Evolutionary conservation across 2,797 vertebrate genomes (phyloP).

Genomic region (Amblyraja radiata): DNA sequence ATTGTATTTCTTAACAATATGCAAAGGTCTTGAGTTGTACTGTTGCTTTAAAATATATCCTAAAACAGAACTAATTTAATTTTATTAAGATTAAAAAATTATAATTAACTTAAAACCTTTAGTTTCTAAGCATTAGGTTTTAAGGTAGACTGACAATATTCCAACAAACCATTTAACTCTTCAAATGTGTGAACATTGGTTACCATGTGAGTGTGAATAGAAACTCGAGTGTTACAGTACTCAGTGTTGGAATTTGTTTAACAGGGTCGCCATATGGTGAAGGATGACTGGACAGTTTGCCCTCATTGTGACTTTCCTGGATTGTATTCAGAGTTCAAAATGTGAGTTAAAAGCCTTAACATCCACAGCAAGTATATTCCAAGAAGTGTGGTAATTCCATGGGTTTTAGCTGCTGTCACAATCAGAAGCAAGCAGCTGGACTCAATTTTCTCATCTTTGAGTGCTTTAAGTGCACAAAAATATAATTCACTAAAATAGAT

Average conservation of each 20-base stretch:
- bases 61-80: neutral
- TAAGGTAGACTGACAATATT: neutral
- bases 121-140: too few relatives aligned
- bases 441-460: neutral
- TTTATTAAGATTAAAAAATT: neutral
- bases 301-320: conserved; percentile 88
- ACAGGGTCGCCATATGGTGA: conserved; percentile 89
- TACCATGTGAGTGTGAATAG: neutral
- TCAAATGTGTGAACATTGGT: neutral
- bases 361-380: neutral
- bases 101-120: too few relatives aligned
- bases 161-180: neutral
- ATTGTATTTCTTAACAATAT: too few relatives aligned
- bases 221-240: neutral
- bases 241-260: neutral
- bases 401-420: neutral
- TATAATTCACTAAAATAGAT: neutral
- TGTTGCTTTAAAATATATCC: neutral
- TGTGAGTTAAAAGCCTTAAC: conserved; percentile 59
- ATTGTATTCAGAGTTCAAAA: conserved; percentile 76
- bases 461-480: neutral
- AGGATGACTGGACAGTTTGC: conserved; percentile 85
- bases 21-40: neutral
- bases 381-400: neutral
- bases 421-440: neutral